Percentiles rank a stretch among this genome's conserved stretches.
These are phyloP conservation scores for Garra rufa DNA, from an alignment of 2,113 vertebrate genomes.

Conservation along the genomic window DNA sequence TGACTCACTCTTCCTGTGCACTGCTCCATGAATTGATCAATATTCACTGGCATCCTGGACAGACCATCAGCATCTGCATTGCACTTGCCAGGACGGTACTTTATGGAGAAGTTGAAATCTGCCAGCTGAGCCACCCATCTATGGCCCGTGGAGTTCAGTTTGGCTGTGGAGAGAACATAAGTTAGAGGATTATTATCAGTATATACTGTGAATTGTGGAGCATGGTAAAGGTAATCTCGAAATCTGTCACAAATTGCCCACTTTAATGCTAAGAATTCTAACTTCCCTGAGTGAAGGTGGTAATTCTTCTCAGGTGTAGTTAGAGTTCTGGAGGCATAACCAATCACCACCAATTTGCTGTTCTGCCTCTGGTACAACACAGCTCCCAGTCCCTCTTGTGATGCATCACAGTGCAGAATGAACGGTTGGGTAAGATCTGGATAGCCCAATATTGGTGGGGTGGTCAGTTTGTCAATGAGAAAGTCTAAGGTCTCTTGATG, in stretches of 20 bases:
- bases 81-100: constrained; percentile 38
- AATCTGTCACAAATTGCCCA: constrained; percentile 31
- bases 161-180: constrained; percentile 39
- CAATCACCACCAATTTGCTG: constrained; percentile 42
- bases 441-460: background rate
- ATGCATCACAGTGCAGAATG: constrained; percentile 24
- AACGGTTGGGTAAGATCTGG: background rate
- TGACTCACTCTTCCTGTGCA: too few relatives aligned
- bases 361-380: constrained; percentile 24
- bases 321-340: constrained; percentile 40
- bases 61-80: too few relatives aligned
- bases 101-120: constrained; percentile 43
- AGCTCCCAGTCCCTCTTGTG: constrained; percentile 7
- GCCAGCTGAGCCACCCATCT: constrained; percentile 37
- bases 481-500: constrained; percentile 26
- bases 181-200: background rate
- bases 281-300: constrained; percentile 49
- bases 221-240: constrained; percentile 26
- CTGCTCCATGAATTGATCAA: too few relatives aligned
- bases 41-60: too few relatives aligned
- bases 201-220: background rate
- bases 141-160: constrained; percentile 27
- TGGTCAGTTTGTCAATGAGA: background rate
- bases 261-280: constrained; percentile 39
- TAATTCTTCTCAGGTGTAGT: constrained; percentile 47